A percentile compares a stretch with the other conserved stretches of the same genome.
These are phyloP conservation scores for Elanoides forficatus DNA, from an alignment of 2,113 vertebrate species.

Conservation along the genomic window DNA sequence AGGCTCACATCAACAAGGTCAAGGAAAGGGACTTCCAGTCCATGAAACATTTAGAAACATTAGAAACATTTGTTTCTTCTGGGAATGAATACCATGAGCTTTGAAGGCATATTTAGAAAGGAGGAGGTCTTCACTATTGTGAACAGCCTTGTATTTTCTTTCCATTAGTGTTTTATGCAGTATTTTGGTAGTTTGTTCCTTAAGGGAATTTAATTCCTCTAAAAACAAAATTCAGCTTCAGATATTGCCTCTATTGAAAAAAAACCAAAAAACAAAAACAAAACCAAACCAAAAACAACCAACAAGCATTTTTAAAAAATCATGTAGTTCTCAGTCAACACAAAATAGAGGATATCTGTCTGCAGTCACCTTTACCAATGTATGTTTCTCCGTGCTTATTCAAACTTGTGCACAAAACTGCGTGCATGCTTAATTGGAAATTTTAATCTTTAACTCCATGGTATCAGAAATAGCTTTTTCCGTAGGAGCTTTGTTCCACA, in stretches of 20 bases:
- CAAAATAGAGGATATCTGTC: background rate
- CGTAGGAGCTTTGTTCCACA: background rate
- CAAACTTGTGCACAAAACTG: background rate
- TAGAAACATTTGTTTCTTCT: conserved; percentile 11
- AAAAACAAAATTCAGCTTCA: background rate
- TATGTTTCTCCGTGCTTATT: background rate
- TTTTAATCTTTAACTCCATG: background rate
- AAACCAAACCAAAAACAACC: background rate
- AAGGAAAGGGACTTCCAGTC: conserved; percentile 27
- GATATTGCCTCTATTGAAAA: background rate
- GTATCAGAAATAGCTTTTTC: background rate
- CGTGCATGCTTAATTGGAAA: background rate
- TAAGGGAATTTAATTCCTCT: background rate
- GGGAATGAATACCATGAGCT: conserved; percentile 38
- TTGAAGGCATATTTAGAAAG: background rate
- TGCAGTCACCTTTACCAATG: background rate
- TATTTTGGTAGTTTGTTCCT: background rate
- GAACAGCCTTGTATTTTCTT: background rate
- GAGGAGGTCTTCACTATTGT: background rate
- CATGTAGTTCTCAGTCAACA: background rate
- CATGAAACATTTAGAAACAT: background rate
- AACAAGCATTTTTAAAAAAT: background rate
- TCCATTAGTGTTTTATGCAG: background rate
- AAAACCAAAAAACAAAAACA: too few species aligned
- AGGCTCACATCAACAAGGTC: background rate